These are phyloP conservation scores for Crioceris asparagi DNA, from an alignment of 2,888 invertebrate genomes.

Conservation along the genomic window DNA sequence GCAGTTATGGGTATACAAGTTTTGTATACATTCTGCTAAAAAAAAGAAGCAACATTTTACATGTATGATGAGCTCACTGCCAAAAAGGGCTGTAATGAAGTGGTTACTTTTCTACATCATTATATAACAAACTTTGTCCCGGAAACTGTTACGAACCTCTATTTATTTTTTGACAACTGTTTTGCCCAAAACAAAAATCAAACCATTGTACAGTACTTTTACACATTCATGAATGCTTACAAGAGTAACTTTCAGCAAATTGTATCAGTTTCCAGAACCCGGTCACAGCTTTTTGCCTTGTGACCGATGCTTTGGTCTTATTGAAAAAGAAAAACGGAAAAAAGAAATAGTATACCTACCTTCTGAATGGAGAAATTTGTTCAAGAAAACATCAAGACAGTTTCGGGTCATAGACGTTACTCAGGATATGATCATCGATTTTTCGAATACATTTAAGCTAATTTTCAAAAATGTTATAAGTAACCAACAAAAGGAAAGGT, in stretches of 20 bases:
- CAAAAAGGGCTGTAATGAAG: constrained; percentile 8
- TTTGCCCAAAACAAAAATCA: constrained; percentile 1
- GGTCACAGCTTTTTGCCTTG: constrained; percentile 1
- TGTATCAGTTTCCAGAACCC: background rate
- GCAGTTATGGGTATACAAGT: constrained; percentile 2
- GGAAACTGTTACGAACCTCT: constrained; percentile 6
- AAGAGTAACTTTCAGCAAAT: background rate
- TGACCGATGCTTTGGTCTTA: constrained; percentile 2
- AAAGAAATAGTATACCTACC: constrained; percentile 3
- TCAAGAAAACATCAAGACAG: constrained; percentile 3
- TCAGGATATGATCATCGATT: constrained; percentile 5
- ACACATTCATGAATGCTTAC: background rate
- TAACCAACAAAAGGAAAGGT: background rate
- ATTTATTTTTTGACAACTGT: constrained; percentile 4
- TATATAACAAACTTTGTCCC: constrained; percentile 5
- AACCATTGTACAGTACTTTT: background rate
- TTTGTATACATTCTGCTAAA: constrained; percentile 3
- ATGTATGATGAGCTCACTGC: constrained; percentile 6
- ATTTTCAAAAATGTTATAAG: constrained; percentile 1
- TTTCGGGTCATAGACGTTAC: constrained; percentile 1
- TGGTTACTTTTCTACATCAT: constrained; percentile 7
- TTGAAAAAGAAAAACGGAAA: constrained; percentile 1
- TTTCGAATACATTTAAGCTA: background rate
- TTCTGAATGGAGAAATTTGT: constrained; percentile 2
- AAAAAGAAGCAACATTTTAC: constrained; percentile 5